Evolutionary conservation across 2,113 vertebrate genomes (phyloP).

Genomic region (Mungos mungo): DNA sequence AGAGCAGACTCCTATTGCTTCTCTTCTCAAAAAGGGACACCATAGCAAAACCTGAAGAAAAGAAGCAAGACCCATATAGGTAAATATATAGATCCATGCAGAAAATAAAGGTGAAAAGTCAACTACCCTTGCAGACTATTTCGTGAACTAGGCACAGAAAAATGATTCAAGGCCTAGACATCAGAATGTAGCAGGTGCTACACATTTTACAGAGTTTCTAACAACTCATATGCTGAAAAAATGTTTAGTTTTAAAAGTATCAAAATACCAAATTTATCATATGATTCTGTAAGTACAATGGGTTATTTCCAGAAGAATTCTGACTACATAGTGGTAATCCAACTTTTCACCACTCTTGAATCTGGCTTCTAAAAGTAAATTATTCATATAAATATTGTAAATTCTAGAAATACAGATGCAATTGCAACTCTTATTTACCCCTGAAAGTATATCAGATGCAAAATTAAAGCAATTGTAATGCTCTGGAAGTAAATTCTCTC

Average conservation of each 20-base stretch:
- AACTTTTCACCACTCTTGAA: background rate
- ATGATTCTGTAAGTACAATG: conserved; percentile 14
- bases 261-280: background rate
- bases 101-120: background rate
- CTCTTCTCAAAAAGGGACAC: background rate
- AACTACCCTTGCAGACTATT: background rate
- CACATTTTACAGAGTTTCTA: background rate
- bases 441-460: background rate
- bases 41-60: background rate
- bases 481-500: background rate
- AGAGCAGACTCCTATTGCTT: background rate
- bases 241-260: background rate
- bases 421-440: background rate
- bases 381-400: background rate
- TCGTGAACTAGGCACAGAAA: background rate
- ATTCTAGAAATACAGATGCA: background rate
- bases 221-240: background rate
- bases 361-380: background rate
- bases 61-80: background rate
- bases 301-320: background rate
- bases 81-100: background rate
- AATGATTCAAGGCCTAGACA: background rate
- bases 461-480: background rate
- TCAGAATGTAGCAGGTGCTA: background rate
- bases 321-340: background rate